Evolutionary conservation across 2,888 invertebrate species (phyloP).

Genomic region (Argyra leucocephala): DNA sequence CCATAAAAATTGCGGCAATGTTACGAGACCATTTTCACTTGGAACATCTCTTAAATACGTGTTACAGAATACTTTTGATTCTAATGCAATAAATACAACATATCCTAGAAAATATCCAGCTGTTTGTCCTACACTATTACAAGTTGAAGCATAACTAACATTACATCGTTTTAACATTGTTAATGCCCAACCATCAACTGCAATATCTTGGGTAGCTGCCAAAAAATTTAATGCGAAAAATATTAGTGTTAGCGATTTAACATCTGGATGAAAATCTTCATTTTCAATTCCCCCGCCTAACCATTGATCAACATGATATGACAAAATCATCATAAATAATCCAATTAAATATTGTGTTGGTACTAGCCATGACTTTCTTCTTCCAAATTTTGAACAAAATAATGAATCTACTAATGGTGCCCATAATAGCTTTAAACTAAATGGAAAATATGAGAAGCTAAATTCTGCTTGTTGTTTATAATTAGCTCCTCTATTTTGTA

Average conservation of each 20-base stretch:
- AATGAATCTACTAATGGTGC: slow-evolving; percentile 95
- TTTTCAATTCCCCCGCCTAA: slow-evolving; percentile 51
- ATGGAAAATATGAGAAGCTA: slow-evolving; percentile 90
- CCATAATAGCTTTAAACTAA: slow-evolving; percentile 89
- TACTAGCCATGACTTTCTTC: slow-evolving; percentile 91
- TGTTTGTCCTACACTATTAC: slow-evolving; percentile 97
- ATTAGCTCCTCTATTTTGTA: slow-evolving; percentile 84
- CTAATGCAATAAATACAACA: slow-evolving; percentile 89
- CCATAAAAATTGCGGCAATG: slow-evolving; percentile 72
- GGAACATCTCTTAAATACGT: slow-evolving; percentile 71
- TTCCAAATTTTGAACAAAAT: slow-evolving; percentile 72
- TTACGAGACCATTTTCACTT: slow-evolving; percentile 59
- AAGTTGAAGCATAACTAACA: slow-evolving; percentile 96
- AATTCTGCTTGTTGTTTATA: slow-evolving; percentile 93
- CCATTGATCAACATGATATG: slow-evolving; percentile 64
- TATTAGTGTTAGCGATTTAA: slow-evolving; percentile 66
- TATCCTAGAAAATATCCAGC: slow-evolving; percentile 95
- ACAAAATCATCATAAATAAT: slow-evolving; percentile 78
- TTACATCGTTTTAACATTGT: slow-evolving; percentile 97
- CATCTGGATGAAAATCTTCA: slow-evolving; percentile 51
- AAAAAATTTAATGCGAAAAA: slow-evolving; percentile 91
- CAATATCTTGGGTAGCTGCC: slow-evolving; percentile 98
- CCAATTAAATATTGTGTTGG: slow-evolving; percentile 90
- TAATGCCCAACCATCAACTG: slow-evolving; percentile 98
- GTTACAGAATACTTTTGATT: slow-evolving; percentile 94